Percentiles rank a stretch among this genome's conserved stretches.
Evolutionary conservation across 2,888 invertebrate species (phyloP).

Genomic region (Polyploca ridens): DNA sequence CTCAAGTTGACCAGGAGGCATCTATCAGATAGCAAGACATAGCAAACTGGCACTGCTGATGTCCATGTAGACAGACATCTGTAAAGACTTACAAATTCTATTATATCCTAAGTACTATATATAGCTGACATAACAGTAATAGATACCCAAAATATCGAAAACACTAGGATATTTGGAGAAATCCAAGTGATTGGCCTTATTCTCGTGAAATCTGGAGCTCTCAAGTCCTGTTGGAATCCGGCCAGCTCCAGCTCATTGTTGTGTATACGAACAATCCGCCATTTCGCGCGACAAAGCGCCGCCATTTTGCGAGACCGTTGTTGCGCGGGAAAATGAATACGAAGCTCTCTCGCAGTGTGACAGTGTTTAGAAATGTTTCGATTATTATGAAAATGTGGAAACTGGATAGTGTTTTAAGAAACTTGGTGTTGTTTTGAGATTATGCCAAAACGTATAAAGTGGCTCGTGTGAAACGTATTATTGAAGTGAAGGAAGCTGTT

Average conservation of each 20-base stretch:
- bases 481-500: neutral
- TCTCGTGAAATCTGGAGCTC: constrained; percentile 29
- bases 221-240: constrained; percentile 43
- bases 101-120: no score
- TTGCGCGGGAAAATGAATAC: constrained; percentile 36
- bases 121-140: constrained; percentile 19
- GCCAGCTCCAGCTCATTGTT: constrained; percentile 45
- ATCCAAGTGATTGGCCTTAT: constrained; percentile 42
- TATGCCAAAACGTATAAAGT: constrained; percentile 4
- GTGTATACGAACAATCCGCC: constrained; percentile 24
- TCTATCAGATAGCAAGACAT: no score
- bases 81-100: neutral
- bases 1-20: no score
- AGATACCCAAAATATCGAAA: constrained; percentile 19
- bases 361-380: constrained; percentile 16
- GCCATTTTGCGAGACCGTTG: constrained; percentile 42
- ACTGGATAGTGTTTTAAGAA: constrained; percentile 10
- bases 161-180: constrained; percentile 32
- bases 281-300: constrained; percentile 44
- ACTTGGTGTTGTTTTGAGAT: neutral
- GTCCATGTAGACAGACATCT: no score
- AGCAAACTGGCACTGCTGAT: no score
- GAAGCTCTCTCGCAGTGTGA: constrained; percentile 10
- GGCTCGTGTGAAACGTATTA: neutral
- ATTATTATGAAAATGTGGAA: constrained; percentile 20